Evolutionary conservation across 2,888 invertebrate genomes (phyloP).

Genomic region (Leistus spinibarbis): DNA sequence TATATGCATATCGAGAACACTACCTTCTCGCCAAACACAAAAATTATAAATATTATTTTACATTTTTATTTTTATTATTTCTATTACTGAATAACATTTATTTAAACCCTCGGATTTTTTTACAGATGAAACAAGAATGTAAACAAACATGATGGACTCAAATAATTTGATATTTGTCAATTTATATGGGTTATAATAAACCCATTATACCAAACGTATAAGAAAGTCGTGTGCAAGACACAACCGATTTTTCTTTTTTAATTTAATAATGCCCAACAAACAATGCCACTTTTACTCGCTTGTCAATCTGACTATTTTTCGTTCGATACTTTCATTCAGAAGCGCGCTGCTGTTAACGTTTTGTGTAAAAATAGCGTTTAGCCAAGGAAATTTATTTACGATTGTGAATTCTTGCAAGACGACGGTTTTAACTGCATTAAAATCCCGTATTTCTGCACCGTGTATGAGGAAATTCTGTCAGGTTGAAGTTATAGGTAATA

Average conservation of each 20-base stretch:
- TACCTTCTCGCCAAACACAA: not conserved
- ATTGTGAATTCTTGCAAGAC: not conserved
- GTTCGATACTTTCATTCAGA: not conserved
- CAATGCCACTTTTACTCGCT: not conserved
- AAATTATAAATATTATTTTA: not conserved
- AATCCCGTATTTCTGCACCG: too few relatives aligned
- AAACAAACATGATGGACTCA: too few relatives aligned
- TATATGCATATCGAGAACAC: not conserved
- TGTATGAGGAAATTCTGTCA: not conserved
- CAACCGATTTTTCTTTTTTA: too few relatives aligned
- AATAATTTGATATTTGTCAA: too few relatives aligned
- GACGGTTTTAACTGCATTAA: not conserved
- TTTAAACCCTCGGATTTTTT: too few relatives aligned
- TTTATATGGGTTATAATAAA: too few relatives aligned
- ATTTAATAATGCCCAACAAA: too few relatives aligned
- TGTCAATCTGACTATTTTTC: not conserved
- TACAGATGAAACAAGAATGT: too few relatives aligned
- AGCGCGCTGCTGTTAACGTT: not conserved
- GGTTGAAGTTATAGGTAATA: not conserved
- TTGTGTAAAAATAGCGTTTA: not conserved
- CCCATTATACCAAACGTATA: too few relatives aligned
- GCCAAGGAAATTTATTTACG: not conserved
- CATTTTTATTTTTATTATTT: too few relatives aligned
- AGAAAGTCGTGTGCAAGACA: too few relatives aligned
- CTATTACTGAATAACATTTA: too few relatives aligned